These are phyloP conservation scores for Doris montereyensis DNA, from an alignment of 2,888 invertebrate genomes.

Conservation along the genomic window DNA sequence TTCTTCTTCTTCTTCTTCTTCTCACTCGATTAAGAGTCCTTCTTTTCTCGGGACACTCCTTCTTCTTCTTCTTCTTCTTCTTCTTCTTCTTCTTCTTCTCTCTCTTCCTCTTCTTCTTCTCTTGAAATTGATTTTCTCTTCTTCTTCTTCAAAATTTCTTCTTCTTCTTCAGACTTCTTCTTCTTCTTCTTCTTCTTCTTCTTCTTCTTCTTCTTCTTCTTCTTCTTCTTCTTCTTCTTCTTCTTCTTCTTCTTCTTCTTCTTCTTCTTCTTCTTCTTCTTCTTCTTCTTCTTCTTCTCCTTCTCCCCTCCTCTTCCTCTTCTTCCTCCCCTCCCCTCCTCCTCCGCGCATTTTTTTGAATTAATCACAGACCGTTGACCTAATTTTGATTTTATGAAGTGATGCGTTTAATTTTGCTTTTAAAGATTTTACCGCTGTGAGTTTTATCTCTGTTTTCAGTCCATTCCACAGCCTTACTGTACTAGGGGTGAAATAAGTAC, in stretches of 20 bases:
- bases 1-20: background rate
- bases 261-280: constrained; percentile 11
- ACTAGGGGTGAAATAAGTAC: no score
- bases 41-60: background rate
- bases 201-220: constrained; percentile 4
- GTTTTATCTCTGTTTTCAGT: no score
- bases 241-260: background rate
- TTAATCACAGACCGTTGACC: no score
- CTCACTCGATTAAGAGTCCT: background rate
- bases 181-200: background rate
- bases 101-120: background rate
- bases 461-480: no score
- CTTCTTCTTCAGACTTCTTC: background rate
- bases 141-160: constrained; percentile 18
- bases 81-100: background rate
- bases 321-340: no score
- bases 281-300: background rate
- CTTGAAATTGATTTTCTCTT: background rate
- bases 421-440: no score
- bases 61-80: background rate
- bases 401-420: no score
- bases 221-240: constrained; percentile 2
- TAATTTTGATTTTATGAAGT: no score
- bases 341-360: no score
- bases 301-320: background rate